Evolutionary conservation across 2,797 vertebrate species (phyloP).

Genomic region (Heterohyrax brucei): DNA sequence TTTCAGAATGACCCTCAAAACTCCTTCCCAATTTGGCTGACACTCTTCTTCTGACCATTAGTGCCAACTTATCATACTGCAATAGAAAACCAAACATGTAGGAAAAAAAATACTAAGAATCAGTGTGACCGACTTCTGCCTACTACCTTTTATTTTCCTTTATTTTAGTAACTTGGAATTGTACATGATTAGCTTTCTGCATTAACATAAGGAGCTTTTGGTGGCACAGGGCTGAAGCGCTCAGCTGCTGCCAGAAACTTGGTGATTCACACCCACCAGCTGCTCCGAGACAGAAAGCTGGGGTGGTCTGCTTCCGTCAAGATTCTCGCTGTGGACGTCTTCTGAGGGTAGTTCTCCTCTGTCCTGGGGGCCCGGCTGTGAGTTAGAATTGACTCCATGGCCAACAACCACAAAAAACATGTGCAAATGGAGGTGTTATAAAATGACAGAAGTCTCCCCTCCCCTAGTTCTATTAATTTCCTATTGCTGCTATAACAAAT

Average conservation of each 20-base stretch:
- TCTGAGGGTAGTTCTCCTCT: no score
- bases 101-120: neutral
- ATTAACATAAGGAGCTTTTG: neutral
- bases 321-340: no score
- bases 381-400: no score
- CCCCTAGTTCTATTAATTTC: no score
- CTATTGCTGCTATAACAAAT: no score
- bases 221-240: no score
- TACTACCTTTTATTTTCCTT: neutral
- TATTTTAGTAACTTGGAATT: slow-evolving; percentile 26
- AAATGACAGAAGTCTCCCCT: neutral
- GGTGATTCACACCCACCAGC: no score
- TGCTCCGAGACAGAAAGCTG: no score
- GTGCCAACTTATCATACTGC: neutral
- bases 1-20: slow-evolving; percentile 12
- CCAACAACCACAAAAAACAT: no score
- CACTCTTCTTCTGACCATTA: neutral
- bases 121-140: neutral
- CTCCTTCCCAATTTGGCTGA: neutral
- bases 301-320: no score
- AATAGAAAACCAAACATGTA: neutral
- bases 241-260: no score
- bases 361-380: no score
- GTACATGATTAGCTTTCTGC: neutral
- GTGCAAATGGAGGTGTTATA: neutral